Evolutionary conservation across 2,797 vertebrate genomes (phyloP).

Genomic region (Dendrocincla fuliginosa): DNA sequence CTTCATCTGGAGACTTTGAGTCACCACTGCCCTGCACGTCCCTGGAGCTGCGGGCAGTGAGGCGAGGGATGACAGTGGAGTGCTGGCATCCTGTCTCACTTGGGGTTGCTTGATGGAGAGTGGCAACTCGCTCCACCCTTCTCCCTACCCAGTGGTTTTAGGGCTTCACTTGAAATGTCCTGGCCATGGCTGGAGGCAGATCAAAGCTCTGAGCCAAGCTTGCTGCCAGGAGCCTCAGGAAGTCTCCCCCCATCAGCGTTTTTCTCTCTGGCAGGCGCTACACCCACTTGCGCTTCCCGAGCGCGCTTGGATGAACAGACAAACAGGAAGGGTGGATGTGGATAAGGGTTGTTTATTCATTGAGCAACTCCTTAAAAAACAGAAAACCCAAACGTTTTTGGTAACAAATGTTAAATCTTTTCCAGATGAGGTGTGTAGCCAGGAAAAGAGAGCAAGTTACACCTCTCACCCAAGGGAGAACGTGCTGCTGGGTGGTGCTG

Average conservation of each 20-base stretch:
- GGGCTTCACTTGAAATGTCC: neutral
- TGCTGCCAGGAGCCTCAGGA: neutral
- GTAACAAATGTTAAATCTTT: constrained; percentile 72
- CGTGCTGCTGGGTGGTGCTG: neutral
- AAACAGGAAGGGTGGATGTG: constrained; percentile 59
- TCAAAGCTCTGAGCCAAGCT: neutral
- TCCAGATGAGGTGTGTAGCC: constrained; percentile 12
- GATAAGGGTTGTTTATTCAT: constrained; percentile 73
- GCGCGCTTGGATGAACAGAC: neutral
- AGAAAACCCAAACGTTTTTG: constrained; percentile 70
- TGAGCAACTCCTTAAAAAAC: constrained; percentile 58
- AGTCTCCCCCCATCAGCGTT: constrained; percentile 2
- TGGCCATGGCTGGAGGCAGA: neutral
- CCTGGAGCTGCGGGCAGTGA: rapidly evolving
- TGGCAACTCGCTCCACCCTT: neutral
- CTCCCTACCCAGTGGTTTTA: neutral
- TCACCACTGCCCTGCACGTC: neutral
- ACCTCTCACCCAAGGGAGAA: neutral
- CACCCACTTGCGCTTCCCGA: neutral
- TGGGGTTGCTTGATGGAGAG: neutral
- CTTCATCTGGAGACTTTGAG: neutral
- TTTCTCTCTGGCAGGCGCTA: neutral
- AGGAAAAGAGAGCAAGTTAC: neutral
- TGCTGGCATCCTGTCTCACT: neutral
- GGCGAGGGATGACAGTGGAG: neutral